Conservation (phyloP, 53 echinoderm and acorn worm genomes). For the Mesocentrotus franciscanus region DNA sequence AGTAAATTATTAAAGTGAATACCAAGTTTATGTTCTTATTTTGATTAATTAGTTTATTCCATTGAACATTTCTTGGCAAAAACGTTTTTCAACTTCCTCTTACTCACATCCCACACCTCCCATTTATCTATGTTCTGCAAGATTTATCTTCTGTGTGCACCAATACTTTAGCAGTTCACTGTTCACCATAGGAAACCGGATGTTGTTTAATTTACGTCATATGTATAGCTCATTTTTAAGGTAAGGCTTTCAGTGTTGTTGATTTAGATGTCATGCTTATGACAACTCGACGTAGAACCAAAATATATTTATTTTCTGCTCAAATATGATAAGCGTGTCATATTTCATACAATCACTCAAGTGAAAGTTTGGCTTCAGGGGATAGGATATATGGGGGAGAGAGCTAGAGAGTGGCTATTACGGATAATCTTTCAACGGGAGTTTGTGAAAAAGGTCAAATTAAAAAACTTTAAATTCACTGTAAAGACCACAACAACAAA, state of each 20-base stretch:
- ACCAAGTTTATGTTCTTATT: not conserved
- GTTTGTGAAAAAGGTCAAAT: constrained; percentile 9
- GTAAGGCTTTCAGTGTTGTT: constrained; percentile 9
- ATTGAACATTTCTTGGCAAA: not conserved
- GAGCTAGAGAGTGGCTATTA: not conserved
- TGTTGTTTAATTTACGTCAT: constrained; percentile 23
- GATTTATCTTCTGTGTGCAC: not conserved
- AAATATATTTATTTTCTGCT: constrained; percentile 1
- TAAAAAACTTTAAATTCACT: not conserved
- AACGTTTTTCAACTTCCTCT: not conserved
- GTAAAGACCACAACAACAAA: not conserved
- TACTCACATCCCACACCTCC: not conserved
- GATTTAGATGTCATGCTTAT: not conserved
- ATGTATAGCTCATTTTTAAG: not conserved
- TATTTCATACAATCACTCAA: constrained; percentile 43
- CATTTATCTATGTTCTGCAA: not conserved
- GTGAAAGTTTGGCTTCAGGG: constrained; percentile 38
- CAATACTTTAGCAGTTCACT: not conserved
- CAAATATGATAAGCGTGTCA: constrained; percentile 6
- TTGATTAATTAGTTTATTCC: not conserved
- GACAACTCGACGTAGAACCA: not conserved
- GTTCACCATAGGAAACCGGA: not conserved
- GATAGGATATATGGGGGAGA: not conserved
- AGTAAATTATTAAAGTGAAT: not conserved
- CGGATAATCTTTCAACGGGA: constrained; percentile 1